A percentile compares a stretch with the other conserved stretches of the same genome.
Evolutionary conservation across 2,888 invertebrate genomes (phyloP).

Genomic region (Willowsia nigromaculata): DNA sequence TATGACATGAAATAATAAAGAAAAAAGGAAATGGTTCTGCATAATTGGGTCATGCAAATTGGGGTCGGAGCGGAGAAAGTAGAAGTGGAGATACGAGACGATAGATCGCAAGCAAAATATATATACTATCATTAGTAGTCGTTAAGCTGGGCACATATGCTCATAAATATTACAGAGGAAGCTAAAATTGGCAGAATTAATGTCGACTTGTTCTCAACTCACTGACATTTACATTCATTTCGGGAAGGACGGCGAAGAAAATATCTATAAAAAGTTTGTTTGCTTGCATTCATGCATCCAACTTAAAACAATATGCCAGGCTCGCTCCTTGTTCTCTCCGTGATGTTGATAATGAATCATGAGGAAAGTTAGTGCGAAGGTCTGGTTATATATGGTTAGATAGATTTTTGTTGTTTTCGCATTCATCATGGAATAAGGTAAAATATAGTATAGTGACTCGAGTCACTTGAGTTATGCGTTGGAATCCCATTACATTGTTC

Average conservation of each 20-base stretch:
- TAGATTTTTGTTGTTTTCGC: not conserved
- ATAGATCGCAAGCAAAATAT: too few relatives aligned
- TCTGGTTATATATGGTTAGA: not conserved
- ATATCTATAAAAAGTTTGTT: slow-evolving; percentile 35
- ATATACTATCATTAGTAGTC: not conserved
- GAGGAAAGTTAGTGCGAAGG: not conserved
- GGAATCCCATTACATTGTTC: not conserved
- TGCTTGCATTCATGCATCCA: not conserved
- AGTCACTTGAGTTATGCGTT: too few relatives aligned
- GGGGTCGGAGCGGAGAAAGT: slow-evolving; percentile 22
- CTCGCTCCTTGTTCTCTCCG: not conserved
- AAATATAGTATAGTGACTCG: not conserved
- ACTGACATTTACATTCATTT: slow-evolving; percentile 51
- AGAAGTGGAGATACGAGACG: too few relatives aligned
- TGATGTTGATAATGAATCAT: not conserved
- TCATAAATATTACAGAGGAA: slow-evolving; percentile 19
- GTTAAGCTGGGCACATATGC: not conserved
- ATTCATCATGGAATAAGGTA: not conserved
- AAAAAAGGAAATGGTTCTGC: slow-evolving; percentile 49
- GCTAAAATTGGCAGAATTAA: slow-evolving; percentile 58
- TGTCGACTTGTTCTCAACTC: slow-evolving; percentile 4
- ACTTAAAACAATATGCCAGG: not conserved
- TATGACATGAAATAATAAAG: not conserved
- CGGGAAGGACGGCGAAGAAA: not conserved
- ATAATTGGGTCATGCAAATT: slow-evolving; percentile 63